A percentile compares a stretch with the other conserved stretches of the same genome.
These are phyloP conservation scores for Hozukius guyotensis DNA, from an alignment of 2,797 vertebrate species.

Conservation along the genomic window DNA sequence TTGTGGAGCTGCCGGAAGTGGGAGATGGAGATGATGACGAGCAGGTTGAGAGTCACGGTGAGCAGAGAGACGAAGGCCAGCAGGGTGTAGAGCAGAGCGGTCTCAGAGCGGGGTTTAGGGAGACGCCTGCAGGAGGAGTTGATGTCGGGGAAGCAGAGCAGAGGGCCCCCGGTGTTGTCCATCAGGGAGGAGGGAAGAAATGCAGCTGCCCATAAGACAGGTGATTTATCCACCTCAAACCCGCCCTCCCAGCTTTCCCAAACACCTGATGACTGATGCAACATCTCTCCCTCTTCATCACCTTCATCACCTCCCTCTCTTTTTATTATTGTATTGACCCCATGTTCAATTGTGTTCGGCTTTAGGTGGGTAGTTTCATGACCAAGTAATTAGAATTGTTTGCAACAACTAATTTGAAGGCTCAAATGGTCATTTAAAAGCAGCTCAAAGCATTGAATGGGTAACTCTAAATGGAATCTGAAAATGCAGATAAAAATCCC, in stretches of 20 bases:
- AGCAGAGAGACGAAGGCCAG: slow-evolving; percentile 57
- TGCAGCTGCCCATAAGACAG: rapidly evolving
- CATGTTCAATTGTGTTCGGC: no score
- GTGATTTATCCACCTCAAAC: slow-evolving; percentile 1
- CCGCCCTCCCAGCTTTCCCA: not conserved
- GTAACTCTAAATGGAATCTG: no score
- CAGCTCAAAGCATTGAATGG: no score
- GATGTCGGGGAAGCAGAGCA: slow-evolving; percentile 46
- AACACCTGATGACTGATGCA: not conserved
- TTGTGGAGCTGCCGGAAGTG: slow-evolving; percentile 84
- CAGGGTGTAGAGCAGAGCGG: slow-evolving; percentile 28
- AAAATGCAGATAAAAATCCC: no score
- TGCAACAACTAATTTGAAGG: no score
- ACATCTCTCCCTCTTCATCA: not conserved
- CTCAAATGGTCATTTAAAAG: no score
- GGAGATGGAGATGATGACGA: slow-evolving; percentile 78
- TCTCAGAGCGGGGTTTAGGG: not conserved
- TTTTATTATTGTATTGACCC: no score
- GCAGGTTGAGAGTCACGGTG: slow-evolving; percentile 77
- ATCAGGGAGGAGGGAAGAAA: slow-evolving; percentile 9
- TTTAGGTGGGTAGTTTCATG: no score
- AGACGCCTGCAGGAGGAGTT: slow-evolving; percentile 56
- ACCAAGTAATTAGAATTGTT: no score
- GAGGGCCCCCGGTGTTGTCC: not conserved
- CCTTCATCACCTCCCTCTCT: not conserved